These are phyloP conservation scores for Thereva nobilitata DNA, from an alignment of 2,888 invertebrate species.

Conservation along the genomic window DNA sequence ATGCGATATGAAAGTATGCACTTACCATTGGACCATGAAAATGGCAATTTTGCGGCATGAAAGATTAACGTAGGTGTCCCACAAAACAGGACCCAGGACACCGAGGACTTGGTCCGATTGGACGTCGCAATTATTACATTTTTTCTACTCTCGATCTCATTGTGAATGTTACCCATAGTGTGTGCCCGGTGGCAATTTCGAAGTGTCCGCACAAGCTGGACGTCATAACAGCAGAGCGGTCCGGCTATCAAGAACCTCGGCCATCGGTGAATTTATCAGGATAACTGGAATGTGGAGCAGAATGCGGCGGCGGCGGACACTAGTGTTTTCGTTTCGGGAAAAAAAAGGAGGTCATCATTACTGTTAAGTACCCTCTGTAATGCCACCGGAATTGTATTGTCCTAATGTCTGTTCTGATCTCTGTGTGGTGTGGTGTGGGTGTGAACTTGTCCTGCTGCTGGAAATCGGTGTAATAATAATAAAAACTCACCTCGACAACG, in stretches of 20 bases:
- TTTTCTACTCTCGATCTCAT: background rate
- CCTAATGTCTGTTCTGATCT: background rate
- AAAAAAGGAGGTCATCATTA: no score
- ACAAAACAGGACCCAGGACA: slow-evolving; percentile 9
- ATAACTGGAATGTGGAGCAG: no score
- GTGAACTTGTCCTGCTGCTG: slow-evolving; percentile 15
- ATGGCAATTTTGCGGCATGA: slow-evolving; percentile 29
- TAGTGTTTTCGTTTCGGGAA: no score
- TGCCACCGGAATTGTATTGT: background rate
- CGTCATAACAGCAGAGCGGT: no score
- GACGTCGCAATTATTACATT: slow-evolving; percentile 29
- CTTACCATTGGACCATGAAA: slow-evolving; percentile 7
- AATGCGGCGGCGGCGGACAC: no score
- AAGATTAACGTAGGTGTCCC: slow-evolving; percentile 28
- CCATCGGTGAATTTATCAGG: no score
- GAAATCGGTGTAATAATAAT: slow-evolving; percentile 24
- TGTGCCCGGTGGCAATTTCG: no score
- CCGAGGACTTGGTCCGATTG: slow-evolving; percentile 20
- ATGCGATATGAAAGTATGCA: slow-evolving; percentile 1
- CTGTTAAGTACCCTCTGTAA: no score
- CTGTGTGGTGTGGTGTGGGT: background rate
- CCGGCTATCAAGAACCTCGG: no score
- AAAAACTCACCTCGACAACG: slow-evolving; percentile 63
- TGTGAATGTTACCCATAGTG: no score
- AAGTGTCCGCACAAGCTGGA: no score